These are phyloP conservation scores for Frieseomelitta varia DNA, from an alignment of 1,140 invertebrate species.

Conservation along the genomic window DNA sequence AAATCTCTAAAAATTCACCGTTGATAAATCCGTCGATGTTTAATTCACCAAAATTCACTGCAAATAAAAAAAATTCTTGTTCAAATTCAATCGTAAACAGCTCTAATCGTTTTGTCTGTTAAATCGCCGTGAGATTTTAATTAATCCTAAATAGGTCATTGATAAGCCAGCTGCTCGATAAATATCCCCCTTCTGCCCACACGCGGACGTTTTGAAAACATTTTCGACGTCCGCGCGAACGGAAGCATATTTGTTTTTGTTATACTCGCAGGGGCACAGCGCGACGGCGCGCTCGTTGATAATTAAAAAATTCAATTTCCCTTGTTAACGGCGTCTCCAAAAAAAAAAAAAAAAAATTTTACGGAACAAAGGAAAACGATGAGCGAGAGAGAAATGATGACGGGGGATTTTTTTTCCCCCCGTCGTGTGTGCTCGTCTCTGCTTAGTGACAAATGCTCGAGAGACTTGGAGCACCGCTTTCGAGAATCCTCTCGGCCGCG, in stretches of 20 bases:
- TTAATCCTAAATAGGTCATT: not conserved
- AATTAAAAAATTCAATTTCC: slow-evolving; percentile 41
- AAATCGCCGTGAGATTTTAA: not conserved
- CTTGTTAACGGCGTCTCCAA: not conserved
- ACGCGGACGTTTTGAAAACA: not conserved
- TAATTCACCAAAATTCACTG: too few species aligned
- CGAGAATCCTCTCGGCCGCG: slow-evolving; percentile 30
- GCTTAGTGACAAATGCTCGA: slow-evolving; percentile 10
- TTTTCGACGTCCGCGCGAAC: not conserved
- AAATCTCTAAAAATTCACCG: too few species aligned
- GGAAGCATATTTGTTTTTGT: not conserved
- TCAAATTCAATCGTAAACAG: not conserved
- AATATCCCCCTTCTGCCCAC: not conserved
- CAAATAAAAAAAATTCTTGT: too few species aligned
- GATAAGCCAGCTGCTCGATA: not conserved
- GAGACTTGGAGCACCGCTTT: slow-evolving; percentile 31
- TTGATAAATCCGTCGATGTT: too few species aligned
- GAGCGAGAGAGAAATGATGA: too few species aligned
- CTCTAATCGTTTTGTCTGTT: not conserved
- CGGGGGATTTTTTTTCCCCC: not conserved
- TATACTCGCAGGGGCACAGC: too few species aligned
- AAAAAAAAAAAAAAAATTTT: slow-evolving; percentile 6
- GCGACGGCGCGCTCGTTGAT: not conserved
- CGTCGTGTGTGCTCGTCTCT: not conserved
- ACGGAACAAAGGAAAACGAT: not conserved